Conservation (phyloP, 2,888 invertebrate genomes). For the Hirtodrosophila alboralis region DNA sequence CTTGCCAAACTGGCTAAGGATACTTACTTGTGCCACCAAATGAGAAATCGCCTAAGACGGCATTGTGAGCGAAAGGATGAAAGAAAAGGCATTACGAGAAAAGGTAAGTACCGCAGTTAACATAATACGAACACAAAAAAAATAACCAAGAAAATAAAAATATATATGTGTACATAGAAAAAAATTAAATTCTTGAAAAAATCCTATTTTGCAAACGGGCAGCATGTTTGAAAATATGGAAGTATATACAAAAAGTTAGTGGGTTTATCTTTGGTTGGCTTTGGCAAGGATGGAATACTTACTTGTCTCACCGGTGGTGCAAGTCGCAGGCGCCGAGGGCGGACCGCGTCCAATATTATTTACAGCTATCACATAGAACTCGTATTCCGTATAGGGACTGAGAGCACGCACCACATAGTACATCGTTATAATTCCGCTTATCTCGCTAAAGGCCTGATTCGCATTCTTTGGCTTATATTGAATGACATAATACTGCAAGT, state of each 20-base stretch:
- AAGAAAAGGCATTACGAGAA: conserved; percentile 46
- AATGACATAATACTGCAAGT: conserved; percentile 97
- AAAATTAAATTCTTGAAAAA: conserved; percentile 42
- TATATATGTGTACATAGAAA: too few relatives aligned
- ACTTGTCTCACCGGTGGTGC: conserved; percentile 99
- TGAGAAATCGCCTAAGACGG: conserved; percentile 88
- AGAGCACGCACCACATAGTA: conserved; percentile 95
- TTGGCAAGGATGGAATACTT: conserved; percentile 82
- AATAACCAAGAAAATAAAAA: conserved; percentile 24
- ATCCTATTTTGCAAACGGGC: conserved; percentile 27
- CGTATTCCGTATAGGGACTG: conserved; percentile 97
- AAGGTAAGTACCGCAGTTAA: conserved; percentile 55
- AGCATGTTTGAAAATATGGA: conserved; percentile 24
- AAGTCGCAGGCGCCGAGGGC: conserved; percentile 93
- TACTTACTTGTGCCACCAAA: conserved; percentile 90
- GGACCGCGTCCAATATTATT: conserved; percentile 97
- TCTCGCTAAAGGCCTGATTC: conserved; percentile 95
- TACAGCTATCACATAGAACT: conserved; percentile 97
- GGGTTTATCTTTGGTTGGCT: conserved; percentile 17
- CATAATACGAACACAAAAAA: conserved; percentile 36
- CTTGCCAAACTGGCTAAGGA: conserved; percentile 21
- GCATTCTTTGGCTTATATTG: conserved; percentile 98
- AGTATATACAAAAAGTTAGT: conserved; percentile 36
- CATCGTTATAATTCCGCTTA: conserved; percentile 96
- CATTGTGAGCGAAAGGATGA: too few relatives aligned